Conservation (phyloP, 2,113 vertebrate genomes). For the Cygnus buccinator region DNA sequence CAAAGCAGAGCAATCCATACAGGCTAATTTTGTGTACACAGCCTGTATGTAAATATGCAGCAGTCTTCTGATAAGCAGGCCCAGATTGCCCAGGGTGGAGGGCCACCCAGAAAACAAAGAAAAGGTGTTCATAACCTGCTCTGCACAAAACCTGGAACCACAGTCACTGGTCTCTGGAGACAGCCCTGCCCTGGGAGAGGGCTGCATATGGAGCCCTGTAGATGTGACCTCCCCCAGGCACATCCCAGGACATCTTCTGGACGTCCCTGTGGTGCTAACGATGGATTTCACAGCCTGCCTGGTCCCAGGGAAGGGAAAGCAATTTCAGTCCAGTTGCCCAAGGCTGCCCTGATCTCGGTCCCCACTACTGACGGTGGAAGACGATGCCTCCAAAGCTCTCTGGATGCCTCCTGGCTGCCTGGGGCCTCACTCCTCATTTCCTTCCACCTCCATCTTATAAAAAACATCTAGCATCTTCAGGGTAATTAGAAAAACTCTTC, state of each 20-base stretch:
- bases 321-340: background rate
- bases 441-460: background rate
- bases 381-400: background rate
- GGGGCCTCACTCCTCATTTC: background rate
- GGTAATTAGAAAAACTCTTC: background rate
- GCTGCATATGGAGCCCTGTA: background rate
- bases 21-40: background rate
- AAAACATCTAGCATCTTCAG: background rate
- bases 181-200: rapidly evolving
- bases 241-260: background rate
- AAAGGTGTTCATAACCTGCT: background rate
- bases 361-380: rapidly evolving
- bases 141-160: background rate
- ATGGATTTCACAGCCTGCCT: rapidly evolving
- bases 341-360: background rate
- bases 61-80: background rate
- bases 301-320: background rate
- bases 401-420: background rate
- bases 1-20: background rate
- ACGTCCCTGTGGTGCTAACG: background rate
- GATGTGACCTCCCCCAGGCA: rapidly evolving
- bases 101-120: background rate
- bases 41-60: background rate
- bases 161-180: rapidly evolving
- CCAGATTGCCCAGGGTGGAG: background rate